Evolutionary conservation across 1,140 invertebrate species (phyloP), one percentile per base, ranked within the genome.

Genomic region (Listronotus oregonensis): DNA sequence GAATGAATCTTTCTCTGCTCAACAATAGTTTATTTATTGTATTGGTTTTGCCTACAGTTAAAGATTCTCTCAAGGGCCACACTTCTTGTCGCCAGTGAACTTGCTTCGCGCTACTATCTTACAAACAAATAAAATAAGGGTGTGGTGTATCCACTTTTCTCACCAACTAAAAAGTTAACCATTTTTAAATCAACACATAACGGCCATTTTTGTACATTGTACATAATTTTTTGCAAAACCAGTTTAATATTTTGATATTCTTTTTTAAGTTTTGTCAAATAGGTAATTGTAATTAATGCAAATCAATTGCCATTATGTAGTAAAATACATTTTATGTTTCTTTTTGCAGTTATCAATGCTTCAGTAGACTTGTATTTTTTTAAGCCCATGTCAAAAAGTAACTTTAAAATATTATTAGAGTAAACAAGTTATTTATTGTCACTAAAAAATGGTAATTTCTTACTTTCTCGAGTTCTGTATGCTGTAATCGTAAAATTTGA

Each of bases 231-330:
- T 11, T 74, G 11, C 12, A 78, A 49, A 43, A 77, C 44, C 43
- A 66, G 17, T 59, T 46, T 39, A 27, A 78, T 50, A 31, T 69
- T 77, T 31, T 68, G 32, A 64, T 78, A 79, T 59, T 70, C 57
- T 71, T 79, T 75, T 73, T 79, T 78, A 8, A 78, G 51, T 32
- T 71, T 64, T 21, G 69, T 69, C 14, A 68, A 73, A 67, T 77
- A 72, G 49, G 71, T 73, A 58, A 77, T 66, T 42, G 72, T 75
- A 46, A 77, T 70, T 6, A 64, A 70, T 12, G 62, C 69, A 68
- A 69, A 72, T 69, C 70, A 66, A 57, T 81, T 81, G n/a, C 66
- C 74, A 65, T 78, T 80, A 56, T 81, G 73, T 14, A 80, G 57
- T 39, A 80, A 62, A 39, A 80, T 71, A 68, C 70, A 75, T 72